Base-by-base conservation (phyloP, 2,113 vertebrate genomes). In the Sylvilagus bachmani region DNA sequence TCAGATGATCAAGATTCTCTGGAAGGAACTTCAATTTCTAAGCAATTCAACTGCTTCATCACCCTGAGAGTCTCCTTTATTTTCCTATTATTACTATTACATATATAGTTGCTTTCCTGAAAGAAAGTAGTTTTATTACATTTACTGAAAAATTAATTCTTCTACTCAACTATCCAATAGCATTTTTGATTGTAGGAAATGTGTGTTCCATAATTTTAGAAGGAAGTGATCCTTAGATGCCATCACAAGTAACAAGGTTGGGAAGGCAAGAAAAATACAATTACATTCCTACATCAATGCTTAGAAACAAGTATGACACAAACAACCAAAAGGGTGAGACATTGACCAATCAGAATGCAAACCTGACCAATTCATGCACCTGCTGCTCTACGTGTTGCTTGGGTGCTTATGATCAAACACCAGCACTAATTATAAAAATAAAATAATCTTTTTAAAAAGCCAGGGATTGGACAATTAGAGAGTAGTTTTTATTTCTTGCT, bases 1-100 rank as follows among this genome's bases (percentile, higher is more conserved):
- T 82, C 24, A 31, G 38, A 27, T 66, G 61, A 71, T 75, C 22
- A 44, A 24, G 33, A 55, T 90, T 95, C 77, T 5, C 27, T 83
- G 38, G n/a, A 93, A 96, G 49, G n/a, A 69, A 1, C n/a, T 96
- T 96, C 86, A 55, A 13, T 89, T 86, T 75, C 49, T 81, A 87
- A 93, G 79, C 89, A 62, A 86, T 31, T 88, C 71, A 27, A 53
- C 81, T 90, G 17, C 19, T 78, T 33, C 12, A 64, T n/a, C 0
- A 87, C 7, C 84, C 49, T 75, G 8, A 14, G 1, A 78, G n/a
- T 25, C 84, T 97, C 33, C 0, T 93, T 79, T 64, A 84, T 70
- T 36, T 95, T 82, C 9, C 24, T 93, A 0, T 88, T 96, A 17
- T 96, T 55, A 36, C 6, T 58, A 70, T 80, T 38, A 62, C 12